Evolutionary conservation across 2,888 invertebrate genomes (phyloP).

Genomic region (Epinotia demarniana): DNA sequence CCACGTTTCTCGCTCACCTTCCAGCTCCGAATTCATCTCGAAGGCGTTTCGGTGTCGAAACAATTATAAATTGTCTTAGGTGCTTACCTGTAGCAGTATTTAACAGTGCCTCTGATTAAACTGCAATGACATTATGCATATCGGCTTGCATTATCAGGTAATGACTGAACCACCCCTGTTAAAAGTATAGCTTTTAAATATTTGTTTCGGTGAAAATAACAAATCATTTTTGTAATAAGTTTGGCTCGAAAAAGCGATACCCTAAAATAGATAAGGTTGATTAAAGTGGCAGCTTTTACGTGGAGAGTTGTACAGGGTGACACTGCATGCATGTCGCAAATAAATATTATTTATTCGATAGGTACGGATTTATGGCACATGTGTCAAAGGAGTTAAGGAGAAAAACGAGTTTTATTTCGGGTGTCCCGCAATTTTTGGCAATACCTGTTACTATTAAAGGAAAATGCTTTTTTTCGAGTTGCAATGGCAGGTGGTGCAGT

Average conservation of each 20-base stretch:
- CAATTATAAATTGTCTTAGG: conserved; percentile 9
- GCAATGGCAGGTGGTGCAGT: conserved; percentile 73
- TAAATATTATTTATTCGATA: conserved; percentile 23
- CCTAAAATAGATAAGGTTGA: conserved; percentile 11
- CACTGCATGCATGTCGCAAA: conserved; percentile 27
- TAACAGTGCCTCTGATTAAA: background rate
- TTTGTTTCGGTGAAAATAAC: background rate
- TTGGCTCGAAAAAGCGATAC: background rate
- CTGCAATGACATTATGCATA: background rate
- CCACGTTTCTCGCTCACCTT: conserved; percentile 43
- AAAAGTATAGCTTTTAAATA: background rate
- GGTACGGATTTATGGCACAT: background rate
- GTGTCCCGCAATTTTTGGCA: background rate
- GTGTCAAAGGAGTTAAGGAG: background rate
- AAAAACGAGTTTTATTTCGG: background rate
- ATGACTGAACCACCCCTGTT: background rate
- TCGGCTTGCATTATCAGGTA: background rate
- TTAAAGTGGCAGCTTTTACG: conserved; percentile 6
- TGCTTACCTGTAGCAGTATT: background rate
- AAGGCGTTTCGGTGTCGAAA: conserved; percentile 13
- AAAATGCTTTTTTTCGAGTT: conserved; percentile 59
- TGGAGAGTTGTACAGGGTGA: conserved; percentile 18
- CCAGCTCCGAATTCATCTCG: conserved; percentile 3
- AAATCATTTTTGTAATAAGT: background rate
- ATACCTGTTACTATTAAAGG: conserved; percentile 9